Evolutionary conservation across 2,888 invertebrate genomes (phyloP), one percentile per base, ranked within the genome.

Genomic region (Rotaria sp.): DNA sequence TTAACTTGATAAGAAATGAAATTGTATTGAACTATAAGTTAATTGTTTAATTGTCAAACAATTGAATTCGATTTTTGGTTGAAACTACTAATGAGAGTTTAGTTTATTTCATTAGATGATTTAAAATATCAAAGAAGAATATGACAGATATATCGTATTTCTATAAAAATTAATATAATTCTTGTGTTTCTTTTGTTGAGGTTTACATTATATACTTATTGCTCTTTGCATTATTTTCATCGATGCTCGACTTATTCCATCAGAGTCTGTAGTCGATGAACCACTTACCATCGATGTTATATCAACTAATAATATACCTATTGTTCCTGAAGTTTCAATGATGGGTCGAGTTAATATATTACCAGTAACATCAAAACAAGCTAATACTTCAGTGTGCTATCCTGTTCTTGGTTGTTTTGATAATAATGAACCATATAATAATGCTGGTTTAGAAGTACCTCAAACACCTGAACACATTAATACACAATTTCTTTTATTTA

Each of bases 401-500:
- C 84, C 84, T 21, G 74, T 67, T 41, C 48, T 85, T 85, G 86
- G 86, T 15, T 86, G 86, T 50, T 86, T 85, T 48, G 52, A 59
- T 21, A 86, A 86, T 45, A 80, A 57, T 57, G 80, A 80, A 50
- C 86, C 86, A 55, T 86, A 75, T 59, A 85, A 85, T 26, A 85
- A 75, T 57, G 84, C 86, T 30, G 85, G n/a, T n/a, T 41, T 85
- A 18, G 85, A 86, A 85, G 55, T 86, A 38, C 86, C 86, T 11
- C 41, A 85, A 38, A 0, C 57, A 48, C 86, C 86, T 21, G 85
- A 86, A 10, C 41, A 38, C 21, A 45, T 86, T 5, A 50, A 85
- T 45, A 85, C 85, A 3, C 85, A 86, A 21, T 86, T 86, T 85
- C 50, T 86, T 30, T 45, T 86, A 4, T 86, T 59, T 55, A 86